Evolutionary conservation across 2,113 vertebrate genomes (phyloP), one percentile per base, ranked within the genome.

Genomic region (Romanogobio albipinnatus): DNA sequence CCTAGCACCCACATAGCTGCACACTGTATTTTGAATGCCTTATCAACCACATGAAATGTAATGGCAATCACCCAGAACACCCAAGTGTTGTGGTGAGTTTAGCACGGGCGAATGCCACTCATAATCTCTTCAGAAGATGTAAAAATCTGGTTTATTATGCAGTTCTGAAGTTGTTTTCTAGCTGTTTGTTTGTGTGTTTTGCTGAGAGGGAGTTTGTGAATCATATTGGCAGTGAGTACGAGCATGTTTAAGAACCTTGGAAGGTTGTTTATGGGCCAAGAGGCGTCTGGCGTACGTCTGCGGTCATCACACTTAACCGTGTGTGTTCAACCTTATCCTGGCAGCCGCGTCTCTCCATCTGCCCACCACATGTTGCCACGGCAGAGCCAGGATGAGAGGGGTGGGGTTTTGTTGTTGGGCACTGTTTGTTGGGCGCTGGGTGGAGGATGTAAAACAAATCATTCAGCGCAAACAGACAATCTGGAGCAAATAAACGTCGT

Each of bases 311-410:
- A 47, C 5, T 66, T 53, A 64, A 68, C 62, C 77, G 26, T 29
- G 68, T n/a, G 14, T 24, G 29, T 68, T 68, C 79, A 89, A 85
- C 76, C 24, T 87, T 76, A 47, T 26, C 76, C 85, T 87, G 89
- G 90, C 86, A 87, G 58, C 36, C 11, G 11, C 73, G 24, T 62
- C 66, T 58, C 58, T 81, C 91, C 91, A 92, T 93, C 91, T 93
- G 92, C 85, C 84, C 8, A 66, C 86, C 88, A 85, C 89, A 87
- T 90, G 87, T 84, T 19, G 1, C 73, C 45, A 64, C 76, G 6
- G 19, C 58, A 64, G 83, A 2, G 36, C 83, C 75, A 81, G 77
- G 85, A 83, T 58, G 29, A 29, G 53, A 47, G 53, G 80, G 70
- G 83, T 3, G 68, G 66, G 15, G 19, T 49, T 24, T 33, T 43